Base-by-base conservation (phyloP, 2,797 vertebrate species). In the Jordanella pulchra region DNA sequence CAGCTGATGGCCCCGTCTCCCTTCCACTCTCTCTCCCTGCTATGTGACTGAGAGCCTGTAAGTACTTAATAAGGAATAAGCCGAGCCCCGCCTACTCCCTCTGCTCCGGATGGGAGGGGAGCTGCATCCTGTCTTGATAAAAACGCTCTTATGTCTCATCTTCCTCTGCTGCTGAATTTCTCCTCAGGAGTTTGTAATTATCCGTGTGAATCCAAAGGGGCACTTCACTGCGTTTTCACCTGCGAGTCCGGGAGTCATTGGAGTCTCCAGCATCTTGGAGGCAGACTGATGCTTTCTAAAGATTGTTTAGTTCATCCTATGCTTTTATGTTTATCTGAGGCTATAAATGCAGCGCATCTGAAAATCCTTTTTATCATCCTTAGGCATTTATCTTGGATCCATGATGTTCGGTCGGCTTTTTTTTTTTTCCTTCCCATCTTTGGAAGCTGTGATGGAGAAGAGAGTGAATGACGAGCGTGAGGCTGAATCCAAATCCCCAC, bases 11-110 rank as follows among this genome's bases (percentile, higher is more conserved):
- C 77, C 73, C 72, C 73, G 39, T 65, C 76, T 81, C 66, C 1
- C 76, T 72, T 72, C 55, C 75, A 28, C 47, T 28, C 72, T 27
- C 71, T 14, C 80, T 66, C 73, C 54, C 69, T 72, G 69, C 77
- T 81, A 71, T 51, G 68, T 18, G 76, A 81, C 78, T 60, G 85
- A 78, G 84, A 85, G 89, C 76, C 84, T 82, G 69, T 75, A 76
- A 89, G 84, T 81, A 84, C 84, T 86, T 87, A 81, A 85, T 87
- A 87, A 88, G 74, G 63, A 88, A 88, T 82, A 84, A 78, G 84
- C 86, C 27, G 61, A 84, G 86, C 86, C 76, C 88, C 84, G 80
- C 89, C 88, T 71, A 66, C 90, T 74, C 82, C 54, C 80, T 73
- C 80, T 80, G 69, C 71, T 83, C 86, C 4, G 53, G 84, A 87